Evolutionary conservation across 1,140 invertebrate species (phyloP).

Genomic region (Subanguina moxae): DNA sequence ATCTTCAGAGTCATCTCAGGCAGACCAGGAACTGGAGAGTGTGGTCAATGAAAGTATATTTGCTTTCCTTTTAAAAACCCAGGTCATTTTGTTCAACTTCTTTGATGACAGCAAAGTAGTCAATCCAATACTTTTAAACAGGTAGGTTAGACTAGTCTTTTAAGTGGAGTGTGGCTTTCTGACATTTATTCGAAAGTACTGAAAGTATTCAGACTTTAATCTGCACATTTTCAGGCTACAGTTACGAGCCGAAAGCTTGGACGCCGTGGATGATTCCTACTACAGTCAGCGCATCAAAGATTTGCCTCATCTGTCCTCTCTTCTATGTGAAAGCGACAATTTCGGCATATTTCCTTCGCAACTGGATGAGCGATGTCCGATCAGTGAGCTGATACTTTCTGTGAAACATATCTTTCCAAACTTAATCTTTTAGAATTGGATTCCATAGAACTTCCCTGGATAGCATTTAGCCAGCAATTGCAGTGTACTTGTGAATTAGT

Average conservation of each 20-base stretch:
- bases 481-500: slow-evolving; percentile 21
- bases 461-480: slow-evolving; percentile 8
- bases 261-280: background rate
- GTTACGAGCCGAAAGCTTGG: background rate
- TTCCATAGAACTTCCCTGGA: background rate
- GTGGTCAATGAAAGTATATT: background rate
- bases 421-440: slow-evolving; percentile 14
- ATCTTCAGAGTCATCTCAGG: background rate
- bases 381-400: background rate
- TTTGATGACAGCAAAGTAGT: background rate
- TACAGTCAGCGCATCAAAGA: background rate
- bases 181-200: too few relatives aligned
- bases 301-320: slow-evolving; percentile 9
- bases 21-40: background rate
- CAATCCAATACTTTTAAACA: too few relatives aligned
- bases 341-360: background rate
- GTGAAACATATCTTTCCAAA: background rate
- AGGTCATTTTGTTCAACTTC: background rate
- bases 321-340: slow-evolving; percentile 9
- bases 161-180: too few relatives aligned
- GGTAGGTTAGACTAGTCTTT: too few relatives aligned
- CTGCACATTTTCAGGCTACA: background rate
- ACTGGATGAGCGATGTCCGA: background rate
- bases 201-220: too few relatives aligned
- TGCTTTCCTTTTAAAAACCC: background rate